These are phyloP conservation scores for Hyles lineata DNA, from an alignment of 2,888 invertebrate species.

Conservation along the genomic window DNA sequence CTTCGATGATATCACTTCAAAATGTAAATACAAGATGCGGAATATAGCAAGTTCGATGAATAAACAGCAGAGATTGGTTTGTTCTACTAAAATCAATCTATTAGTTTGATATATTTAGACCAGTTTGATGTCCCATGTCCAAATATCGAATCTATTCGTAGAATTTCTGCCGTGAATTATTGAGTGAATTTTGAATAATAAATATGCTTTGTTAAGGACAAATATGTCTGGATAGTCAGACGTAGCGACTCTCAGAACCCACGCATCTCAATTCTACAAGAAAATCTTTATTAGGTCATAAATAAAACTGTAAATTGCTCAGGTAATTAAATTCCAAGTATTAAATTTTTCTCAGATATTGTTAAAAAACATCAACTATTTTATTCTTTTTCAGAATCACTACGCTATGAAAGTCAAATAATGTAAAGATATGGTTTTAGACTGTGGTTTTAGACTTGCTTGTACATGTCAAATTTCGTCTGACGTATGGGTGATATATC, in stretches of 20 bases:
- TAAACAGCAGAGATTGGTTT: too few species aligned
- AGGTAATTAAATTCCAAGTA: not conserved
- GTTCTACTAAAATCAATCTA: not conserved
- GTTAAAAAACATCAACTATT: not conserved
- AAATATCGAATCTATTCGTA: not conserved
- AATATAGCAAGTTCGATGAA: too few species aligned
- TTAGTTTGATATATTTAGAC: not conserved
- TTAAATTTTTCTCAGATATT: not conserved
- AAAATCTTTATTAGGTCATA: not conserved
- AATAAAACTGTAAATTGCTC: slow-evolving; percentile 5
- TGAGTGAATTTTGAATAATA: not conserved
- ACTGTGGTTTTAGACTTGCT: not conserved
- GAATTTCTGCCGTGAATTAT: not conserved
- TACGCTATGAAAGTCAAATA: not conserved
- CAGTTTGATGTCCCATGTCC: not conserved
- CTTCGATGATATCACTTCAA: too few species aligned
- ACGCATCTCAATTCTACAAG: not conserved
- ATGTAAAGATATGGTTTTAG: not conserved
- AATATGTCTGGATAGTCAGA: not conserved
- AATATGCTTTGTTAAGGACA: not conserved
- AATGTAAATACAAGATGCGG: too few species aligned
- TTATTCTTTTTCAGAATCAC: not conserved
- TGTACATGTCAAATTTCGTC: not conserved
- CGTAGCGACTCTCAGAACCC: not conserved
- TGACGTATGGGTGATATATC: not conserved